Evolutionary conservation across 2,888 invertebrate genomes (phyloP), one percentile per base, ranked within the genome.

Genomic region (Agriopis marginaria): DNA sequence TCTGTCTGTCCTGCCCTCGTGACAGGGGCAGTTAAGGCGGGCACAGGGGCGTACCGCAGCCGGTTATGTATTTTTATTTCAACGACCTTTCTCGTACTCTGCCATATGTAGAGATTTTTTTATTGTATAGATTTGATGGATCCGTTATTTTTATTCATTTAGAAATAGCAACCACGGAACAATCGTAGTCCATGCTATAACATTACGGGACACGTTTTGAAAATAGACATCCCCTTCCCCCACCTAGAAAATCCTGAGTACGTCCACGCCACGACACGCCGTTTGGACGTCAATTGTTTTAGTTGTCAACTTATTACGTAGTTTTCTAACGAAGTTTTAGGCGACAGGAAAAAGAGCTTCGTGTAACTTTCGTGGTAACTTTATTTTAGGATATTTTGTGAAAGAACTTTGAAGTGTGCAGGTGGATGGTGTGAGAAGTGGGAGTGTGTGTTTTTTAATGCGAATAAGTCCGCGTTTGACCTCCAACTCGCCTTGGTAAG

Each of bases 211-310:
- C 7, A 42, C 42, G 0, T 9, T 7, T 42, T 1, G 9, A 10
- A 0, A 9, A 42, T 42, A 42, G 7, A 11, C 5, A 12, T 12
- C 5, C 2, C 7, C 0, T 7, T 0, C 7, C 1, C 23, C 44
- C 44, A 44, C 58, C 12, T 17, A 1, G 4, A 58, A 23, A 10
- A 45, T 45, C 45, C 32, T 32, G 45, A 50, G 51, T 61, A 14
- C 42, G 50, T 17, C 50, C 64, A 32, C 55, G 5, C 32, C 9
- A 40, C 60, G 45, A 60, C 58, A 68, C 68, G 68, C 49, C 61
- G 59, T 53, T 66, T 51, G 63, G 53, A 68, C 71, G 59, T 61
- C 70, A 69, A 72, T 73, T 73, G 71, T 75, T 75, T 74, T 62
- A 75, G 63, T 70, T 70, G 9, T 49, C 58, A 72, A 71, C 67